These are phyloP conservation scores for Girardinichthys multiradiatus DNA, from an alignment of 2,113 vertebrate species.

Conservation along the genomic window DNA sequence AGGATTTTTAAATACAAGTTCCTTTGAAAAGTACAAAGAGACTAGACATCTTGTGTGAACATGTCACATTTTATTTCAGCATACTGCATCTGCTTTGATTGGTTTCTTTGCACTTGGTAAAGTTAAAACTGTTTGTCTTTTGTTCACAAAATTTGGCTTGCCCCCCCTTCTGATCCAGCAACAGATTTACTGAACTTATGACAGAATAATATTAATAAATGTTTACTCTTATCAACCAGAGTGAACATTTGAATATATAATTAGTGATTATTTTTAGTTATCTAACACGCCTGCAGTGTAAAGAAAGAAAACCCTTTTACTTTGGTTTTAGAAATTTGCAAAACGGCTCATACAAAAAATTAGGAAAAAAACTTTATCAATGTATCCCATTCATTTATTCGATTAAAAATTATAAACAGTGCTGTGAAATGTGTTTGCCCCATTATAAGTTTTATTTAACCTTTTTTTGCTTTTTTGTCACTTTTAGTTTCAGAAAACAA, in stretches of 20 bases:
- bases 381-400: neutral
- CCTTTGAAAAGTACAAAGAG: constrained; percentile 5
- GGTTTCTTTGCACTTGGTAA: neutral
- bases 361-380: neutral
- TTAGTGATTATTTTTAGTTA: neutral
- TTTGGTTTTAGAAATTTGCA: neutral
- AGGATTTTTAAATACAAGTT: neutral
- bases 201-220: neutral
- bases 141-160: neutral
- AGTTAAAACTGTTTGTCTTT: neutral
- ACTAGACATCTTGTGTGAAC: neutral
- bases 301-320: neutral
- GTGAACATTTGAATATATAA: neutral
- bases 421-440: neutral
- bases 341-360: neutral
- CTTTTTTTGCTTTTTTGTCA: neutral
- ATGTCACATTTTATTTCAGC: neutral
- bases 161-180: neutral
- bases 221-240: neutral
- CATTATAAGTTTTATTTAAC: neutral
- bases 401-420: neutral
- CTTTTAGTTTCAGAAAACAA: neutral
- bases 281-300: neutral
- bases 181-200: neutral
- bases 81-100: constrained; percentile 9